Conservation (phyloP, 1,140 invertebrate genomes). For the Drosophila nasuta region DNA sequence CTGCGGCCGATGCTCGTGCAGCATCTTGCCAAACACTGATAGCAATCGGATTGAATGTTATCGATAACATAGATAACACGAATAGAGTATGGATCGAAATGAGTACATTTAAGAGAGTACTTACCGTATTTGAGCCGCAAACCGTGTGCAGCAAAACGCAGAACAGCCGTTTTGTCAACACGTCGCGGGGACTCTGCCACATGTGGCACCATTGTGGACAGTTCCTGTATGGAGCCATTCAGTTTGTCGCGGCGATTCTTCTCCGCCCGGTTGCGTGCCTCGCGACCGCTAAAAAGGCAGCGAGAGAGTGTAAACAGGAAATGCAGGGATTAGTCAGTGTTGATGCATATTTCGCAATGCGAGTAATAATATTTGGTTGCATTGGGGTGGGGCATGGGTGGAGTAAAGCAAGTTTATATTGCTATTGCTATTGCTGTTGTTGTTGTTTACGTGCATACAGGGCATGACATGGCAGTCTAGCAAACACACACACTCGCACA, state of each 20-base stretch:
- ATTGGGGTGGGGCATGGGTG: not conserved
- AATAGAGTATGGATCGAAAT: not conserved
- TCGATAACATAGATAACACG: not conserved
- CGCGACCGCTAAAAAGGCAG: slow-evolving; percentile 87
- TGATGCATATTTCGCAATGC: slow-evolving; percentile 14
- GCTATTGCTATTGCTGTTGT: not conserved
- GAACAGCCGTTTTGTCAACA: slow-evolving; percentile 95
- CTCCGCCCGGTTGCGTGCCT: slow-evolving; percentile 93
- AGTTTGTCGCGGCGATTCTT: slow-evolving; percentile 95
- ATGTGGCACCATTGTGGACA: slow-evolving; percentile 93
- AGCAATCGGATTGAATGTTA: not conserved
- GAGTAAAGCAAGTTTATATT: not conserved
- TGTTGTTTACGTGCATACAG: slow-evolving; percentile 9
- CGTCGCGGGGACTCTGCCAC: slow-evolving; percentile 91
- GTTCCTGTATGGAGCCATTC: slow-evolving; percentile 93
- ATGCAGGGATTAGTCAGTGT: slow-evolving; percentile 25
- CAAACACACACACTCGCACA: slow-evolving; percentile 6
- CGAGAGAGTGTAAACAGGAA: slow-evolving; percentile 4
- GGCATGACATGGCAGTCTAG: slow-evolving; percentile 15
- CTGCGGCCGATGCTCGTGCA: slow-evolving; percentile 68
- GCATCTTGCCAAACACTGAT: slow-evolving; percentile 86
- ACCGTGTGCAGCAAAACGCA: slow-evolving; percentile 92
- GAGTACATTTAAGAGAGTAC: not conserved
- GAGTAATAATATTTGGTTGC: slow-evolving; percentile 5
- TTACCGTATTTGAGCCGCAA: slow-evolving; percentile 86